Evolutionary conservation across 1,140 invertebrate species (phyloP).

Genomic region (Leptinotarsa undecemlineata): DNA sequence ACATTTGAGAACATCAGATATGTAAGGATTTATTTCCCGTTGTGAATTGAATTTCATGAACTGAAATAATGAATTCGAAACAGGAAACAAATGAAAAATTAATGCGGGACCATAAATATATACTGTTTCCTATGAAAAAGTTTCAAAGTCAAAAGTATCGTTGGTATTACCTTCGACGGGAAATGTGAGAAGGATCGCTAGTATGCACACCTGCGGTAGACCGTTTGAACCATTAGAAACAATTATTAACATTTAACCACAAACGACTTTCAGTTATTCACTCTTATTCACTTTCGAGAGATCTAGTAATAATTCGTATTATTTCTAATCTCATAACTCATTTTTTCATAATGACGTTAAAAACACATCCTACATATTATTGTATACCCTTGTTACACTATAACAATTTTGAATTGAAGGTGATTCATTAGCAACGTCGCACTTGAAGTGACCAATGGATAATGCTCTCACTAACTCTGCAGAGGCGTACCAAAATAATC

Average conservation of each 20-base stretch:
- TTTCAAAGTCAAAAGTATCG: not conserved
- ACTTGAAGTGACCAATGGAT: too few relatives aligned
- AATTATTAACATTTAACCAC: not conserved
- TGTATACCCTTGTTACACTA: too few relatives aligned
- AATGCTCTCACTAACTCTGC: too few relatives aligned
- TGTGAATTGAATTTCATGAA: not conserved
- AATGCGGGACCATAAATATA: not conserved
- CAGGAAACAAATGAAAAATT: not conserved
- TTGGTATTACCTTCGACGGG: not conserved
- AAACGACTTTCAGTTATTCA: not conserved
- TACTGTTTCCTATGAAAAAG: not conserved
- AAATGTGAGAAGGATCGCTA: not conserved
- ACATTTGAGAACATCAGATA: too few relatives aligned
- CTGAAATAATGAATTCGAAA: not conserved
- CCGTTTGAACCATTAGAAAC: not conserved
- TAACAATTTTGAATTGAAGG: too few relatives aligned
- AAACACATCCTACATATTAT: too few relatives aligned
- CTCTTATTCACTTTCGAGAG: not conserved
- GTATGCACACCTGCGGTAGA: not conserved
- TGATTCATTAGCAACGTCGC: too few relatives aligned
- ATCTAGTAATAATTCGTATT: not conserved
- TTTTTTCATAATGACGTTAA: too few relatives aligned
- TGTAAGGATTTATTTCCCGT: not conserved
- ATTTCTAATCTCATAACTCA: too few relatives aligned
- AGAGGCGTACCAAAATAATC: too few relatives aligned